Conservation (phyloP, 1,140 invertebrate genomes). For the Cydia amplana region DNA sequence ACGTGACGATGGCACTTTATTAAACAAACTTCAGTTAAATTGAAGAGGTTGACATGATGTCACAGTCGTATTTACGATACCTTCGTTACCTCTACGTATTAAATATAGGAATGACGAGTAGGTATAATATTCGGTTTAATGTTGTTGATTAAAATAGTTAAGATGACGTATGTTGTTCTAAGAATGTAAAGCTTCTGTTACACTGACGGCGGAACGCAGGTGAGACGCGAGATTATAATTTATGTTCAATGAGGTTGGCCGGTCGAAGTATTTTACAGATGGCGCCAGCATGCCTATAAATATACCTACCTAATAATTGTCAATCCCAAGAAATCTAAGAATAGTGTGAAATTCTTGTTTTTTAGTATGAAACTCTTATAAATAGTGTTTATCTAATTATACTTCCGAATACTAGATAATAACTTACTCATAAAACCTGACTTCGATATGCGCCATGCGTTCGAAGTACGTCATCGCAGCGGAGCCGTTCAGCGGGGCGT, state of each 20-base stretch:
- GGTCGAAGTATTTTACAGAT: too few species aligned
- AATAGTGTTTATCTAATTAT: too few species aligned
- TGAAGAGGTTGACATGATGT: not conserved
- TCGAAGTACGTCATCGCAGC: constrained; percentile 96
- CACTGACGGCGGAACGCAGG: not conserved
- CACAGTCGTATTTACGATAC: not conserved
- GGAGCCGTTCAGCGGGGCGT: constrained; percentile 92
- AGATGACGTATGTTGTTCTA: constrained; percentile 3
- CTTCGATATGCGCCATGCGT: constrained; percentile 97
- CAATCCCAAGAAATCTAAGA: too few species aligned
- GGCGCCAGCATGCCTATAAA: constrained; percentile 71
- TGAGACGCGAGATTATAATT: not conserved
- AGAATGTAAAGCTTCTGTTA: not conserved
- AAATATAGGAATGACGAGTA: not conserved
- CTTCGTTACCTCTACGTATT: not conserved
- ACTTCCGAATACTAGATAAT: too few species aligned
- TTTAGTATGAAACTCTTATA: too few species aligned
- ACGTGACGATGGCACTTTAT: not conserved
- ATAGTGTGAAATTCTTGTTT: too few species aligned
- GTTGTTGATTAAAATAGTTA: constrained; percentile 12
- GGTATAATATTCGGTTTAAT: not conserved
- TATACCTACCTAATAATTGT: too few species aligned
- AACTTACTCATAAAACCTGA: constrained; percentile 93
- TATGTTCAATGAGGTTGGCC: too few species aligned
- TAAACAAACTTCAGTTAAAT: not conserved